Base-by-base conservation (phyloP, 2,888 invertebrate species). In the Apamea epomidion region DNA sequence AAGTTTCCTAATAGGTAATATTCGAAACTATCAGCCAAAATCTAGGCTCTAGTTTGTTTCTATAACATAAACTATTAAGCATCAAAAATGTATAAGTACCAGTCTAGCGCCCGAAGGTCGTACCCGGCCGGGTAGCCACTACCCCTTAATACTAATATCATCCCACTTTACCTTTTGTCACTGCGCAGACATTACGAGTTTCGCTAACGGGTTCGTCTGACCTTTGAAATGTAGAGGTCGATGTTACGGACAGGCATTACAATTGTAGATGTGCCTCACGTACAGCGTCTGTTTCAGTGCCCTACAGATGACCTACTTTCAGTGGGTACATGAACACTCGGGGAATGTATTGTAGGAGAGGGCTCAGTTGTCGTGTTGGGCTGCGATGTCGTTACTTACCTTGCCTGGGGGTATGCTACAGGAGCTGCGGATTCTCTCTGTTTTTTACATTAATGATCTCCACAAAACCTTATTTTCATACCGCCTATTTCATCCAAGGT, bases 231-330 rank as follows among this genome's bases (percentile, higher is more conserved):
- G 32, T 82, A 84, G 84, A 89, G 87, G 89, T 81, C 87, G 86
- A 1, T 65, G 75, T 65, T 65, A 74, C 81, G 79, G 64, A 84
- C 79, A 71, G 72, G 62, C 81, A 84, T 78, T 85, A 88, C 89
- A 86, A 90, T 91, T 90, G 89, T 91, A 90, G 80, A 91, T 92
- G 89, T 89, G 67, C 72, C 86, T 90, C 92, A 92, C 92, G 92
- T 92, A 87, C 84, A 21, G 29, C 79, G 90, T 90, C 90, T 90
- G 89, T 88, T 88, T 86, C 83, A 86, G 84, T 80, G 90, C 84
- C 91, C 92, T 92, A 86, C 83, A 84, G 60, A 70, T 84, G 91
- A 90, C 92, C 92, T 91, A 92, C 76, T 90, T 91, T 83, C 80
- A 54, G 73, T 73, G 62, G 82, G 86, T 87, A 88, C 87, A 81